Percentiles rank a stretch among this genome's conserved stretches.
Conservation (phyloP, 2,888 invertebrate species). For the Euspilapteryx auroguttella region DNA sequence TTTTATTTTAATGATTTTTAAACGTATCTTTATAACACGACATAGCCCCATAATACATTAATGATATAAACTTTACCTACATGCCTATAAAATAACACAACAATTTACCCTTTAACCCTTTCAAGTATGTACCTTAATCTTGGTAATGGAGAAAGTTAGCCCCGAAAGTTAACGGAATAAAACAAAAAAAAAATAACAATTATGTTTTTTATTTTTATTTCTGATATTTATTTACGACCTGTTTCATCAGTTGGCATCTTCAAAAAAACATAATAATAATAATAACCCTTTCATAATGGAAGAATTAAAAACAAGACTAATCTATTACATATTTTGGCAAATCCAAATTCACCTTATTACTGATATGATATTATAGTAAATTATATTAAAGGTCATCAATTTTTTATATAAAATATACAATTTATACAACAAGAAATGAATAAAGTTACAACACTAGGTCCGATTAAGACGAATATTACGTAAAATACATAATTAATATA, state of each 20-base stretch:
- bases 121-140: no score
- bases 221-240: constrained; percentile 48
- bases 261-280: constrained; percentile 39
- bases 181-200: constrained; percentile 30
- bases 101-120: no score
- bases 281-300: constrained; percentile 49
- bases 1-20: no score
- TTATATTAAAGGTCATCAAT: constrained; percentile 30
- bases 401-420: constrained; percentile 54
- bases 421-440: constrained; percentile 37
- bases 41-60: no score
- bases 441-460: constrained; percentile 32
- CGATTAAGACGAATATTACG: constrained; percentile 29
- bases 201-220: constrained; percentile 57
- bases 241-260: constrained; percentile 44
- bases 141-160: no score
- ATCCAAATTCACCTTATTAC: constrained; percentile 47
- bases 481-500: constrained; percentile 41
- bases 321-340: constrained; percentile 56
- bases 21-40: no score
- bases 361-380: constrained; percentile 32
- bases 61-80: no score
- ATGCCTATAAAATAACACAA: no score
- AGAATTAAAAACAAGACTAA: constrained; percentile 47
- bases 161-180: no score